Base-by-base conservation (phyloP, 2,797 vertebrate genomes). In the Lates japonicus region DNA sequence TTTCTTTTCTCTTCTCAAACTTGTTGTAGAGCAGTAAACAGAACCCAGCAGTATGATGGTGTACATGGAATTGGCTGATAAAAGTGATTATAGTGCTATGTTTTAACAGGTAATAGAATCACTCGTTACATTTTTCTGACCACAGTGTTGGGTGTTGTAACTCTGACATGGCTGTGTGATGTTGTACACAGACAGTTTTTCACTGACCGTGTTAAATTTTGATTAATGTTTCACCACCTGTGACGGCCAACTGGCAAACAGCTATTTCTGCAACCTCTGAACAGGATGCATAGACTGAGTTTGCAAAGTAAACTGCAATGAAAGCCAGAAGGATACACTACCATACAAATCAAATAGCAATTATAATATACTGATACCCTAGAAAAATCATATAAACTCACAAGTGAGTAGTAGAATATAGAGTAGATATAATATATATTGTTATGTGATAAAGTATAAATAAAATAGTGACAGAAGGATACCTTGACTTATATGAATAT, bases 1-100 rank as follows among this genome's bases (percentile, higher is more conserved):
- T 70, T 73, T 58, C 2, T 48, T 78, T 66, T 68, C 44, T 76
- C 22, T 55, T 19, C 41, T 72, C 60, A 44, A 44, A 60, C 54
- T 44, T 58, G 65, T 44, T 82, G 60, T 17, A 52, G n/a, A 44
- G 19, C 22, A 78, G 33, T 60, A 64, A 16, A 60, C 12, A 49
- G 29, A 69, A 12, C 14, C 16, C 14, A 52, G 41, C 31, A 37
- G 17, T 20, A 14, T 33, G 12, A 76, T 1, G 31, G 35, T 0
- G 0, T 44, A 51, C 41, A 7, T 61, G 41, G 25, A 60, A 10
- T 12, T 51, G 48, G 25, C 44, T 25, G 16, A 62, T 13, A 22
- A 49, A 13, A 59, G 10, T 2, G 14, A 62, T 29, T 6, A 49
- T 25, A 19, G 31, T 33, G 29, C 29, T 46, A 13, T 9, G 2